phyloP scores from a whole-genome alignment of 2,888 invertebrate species.

The Drosophila yooni region DNA sequence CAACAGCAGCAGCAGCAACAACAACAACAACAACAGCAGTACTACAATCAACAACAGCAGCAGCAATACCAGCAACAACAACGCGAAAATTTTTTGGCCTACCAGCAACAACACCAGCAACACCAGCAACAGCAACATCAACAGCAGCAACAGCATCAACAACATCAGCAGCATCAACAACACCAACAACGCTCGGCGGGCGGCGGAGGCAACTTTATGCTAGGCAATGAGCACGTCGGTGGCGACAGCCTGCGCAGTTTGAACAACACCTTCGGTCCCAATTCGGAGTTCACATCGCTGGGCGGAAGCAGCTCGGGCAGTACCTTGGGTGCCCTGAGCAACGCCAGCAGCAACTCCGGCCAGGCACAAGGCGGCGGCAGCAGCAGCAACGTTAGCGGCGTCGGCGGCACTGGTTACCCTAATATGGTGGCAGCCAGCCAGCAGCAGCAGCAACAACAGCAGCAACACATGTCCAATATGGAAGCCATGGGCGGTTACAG shows the following conservation, averaged over 20 bases:
- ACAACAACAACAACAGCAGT: slow-evolving; percentile 68
- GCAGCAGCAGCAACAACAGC: slow-evolving; percentile 41
- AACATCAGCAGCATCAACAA: slow-evolving; percentile 60
- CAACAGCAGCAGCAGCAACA: slow-evolving; percentile 75
- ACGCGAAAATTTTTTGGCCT: slow-evolving; percentile 58
- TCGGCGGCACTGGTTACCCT: slow-evolving; percentile 36
- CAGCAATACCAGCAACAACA: slow-evolving; percentile 71
- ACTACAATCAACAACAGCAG: slow-evolving; percentile 64
- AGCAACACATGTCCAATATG: slow-evolving; percentile 78
- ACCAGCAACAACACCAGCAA: slow-evolving; percentile 56
- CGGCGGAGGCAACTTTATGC: slow-evolving; percentile 74
- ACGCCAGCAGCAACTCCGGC: slow-evolving; percentile 52
- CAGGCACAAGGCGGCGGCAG: slow-evolving; percentile 27
- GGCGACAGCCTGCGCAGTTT: slow-evolving; percentile 84
- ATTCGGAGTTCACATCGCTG: slow-evolving; percentile 83
- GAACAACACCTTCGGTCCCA: slow-evolving; percentile 84
- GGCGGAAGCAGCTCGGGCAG: slow-evolving; percentile 57
- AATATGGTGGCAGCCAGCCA: slow-evolving; percentile 80
- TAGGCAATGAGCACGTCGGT: slow-evolving; percentile 76
- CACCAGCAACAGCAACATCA: slow-evolving; percentile 83
- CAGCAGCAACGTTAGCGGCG: slow-evolving; percentile 4
- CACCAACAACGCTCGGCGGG: slow-evolving; percentile 60
- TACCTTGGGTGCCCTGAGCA: slow-evolving; percentile 56
- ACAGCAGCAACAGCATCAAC: slow-evolving; percentile 58
- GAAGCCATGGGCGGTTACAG: slow-evolving; percentile 85